Percentiles rank a stretch among this genome's conserved stretches.
phyloP scores from a whole-genome alignment of 2,888 invertebrate species.

The Dexiosoma caninum region DNA sequence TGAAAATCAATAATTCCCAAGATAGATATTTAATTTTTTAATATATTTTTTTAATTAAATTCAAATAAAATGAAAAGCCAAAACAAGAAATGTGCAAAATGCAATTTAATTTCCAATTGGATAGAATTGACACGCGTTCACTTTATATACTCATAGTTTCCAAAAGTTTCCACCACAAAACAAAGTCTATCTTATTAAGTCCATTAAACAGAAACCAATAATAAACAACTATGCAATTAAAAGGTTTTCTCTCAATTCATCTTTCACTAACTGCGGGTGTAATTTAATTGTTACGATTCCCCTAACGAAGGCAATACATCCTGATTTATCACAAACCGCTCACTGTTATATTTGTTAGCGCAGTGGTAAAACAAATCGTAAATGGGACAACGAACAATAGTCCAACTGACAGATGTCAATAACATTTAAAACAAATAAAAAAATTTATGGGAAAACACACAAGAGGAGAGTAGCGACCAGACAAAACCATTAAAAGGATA shows the following conservation, averaged over 20 bases:
- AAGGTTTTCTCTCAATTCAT: constrained; percentile 13
- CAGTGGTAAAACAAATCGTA: constrained; percentile 35
- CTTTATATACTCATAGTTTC: too few species aligned
- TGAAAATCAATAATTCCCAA: background rate
- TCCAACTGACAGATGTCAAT: constrained; percentile 49
- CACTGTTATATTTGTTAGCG: background rate
- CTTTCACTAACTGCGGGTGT: constrained; percentile 39
- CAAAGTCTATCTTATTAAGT: constrained; percentile 9
- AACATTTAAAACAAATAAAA: constrained; percentile 45
- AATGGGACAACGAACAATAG: constrained; percentile 9
- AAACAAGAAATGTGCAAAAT: background rate
- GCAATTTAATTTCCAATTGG: background rate
- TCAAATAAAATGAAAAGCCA: background rate
- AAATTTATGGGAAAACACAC: background rate
- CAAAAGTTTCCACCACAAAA: background rate
- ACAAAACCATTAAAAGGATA: constrained; percentile 60
- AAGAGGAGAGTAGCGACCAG: constrained; percentile 18
- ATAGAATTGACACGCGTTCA: constrained; percentile 4
- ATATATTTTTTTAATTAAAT: background rate
- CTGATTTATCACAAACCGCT: background rate
- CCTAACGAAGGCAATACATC: background rate
- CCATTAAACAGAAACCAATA: background rate
- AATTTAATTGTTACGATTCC: constrained; percentile 16
- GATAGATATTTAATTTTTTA: background rate
- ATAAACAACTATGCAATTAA: background rate